These are phyloP conservation scores for Sciaenops ocellatus DNA, from an alignment of 2,797 vertebrate genomes.

Conservation along the genomic window DNA sequence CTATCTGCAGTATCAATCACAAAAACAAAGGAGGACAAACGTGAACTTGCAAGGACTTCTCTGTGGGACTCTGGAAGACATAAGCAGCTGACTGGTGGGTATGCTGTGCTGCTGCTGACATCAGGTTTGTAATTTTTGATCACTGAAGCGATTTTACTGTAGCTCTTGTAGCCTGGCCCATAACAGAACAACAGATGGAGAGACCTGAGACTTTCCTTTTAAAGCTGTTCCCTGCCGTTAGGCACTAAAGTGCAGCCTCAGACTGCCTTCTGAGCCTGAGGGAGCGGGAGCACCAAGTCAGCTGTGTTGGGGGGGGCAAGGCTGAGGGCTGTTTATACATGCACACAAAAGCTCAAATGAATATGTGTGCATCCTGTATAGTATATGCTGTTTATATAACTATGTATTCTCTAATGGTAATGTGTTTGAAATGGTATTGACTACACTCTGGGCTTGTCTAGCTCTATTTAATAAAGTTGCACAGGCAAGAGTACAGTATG, in stretches of 20 bases:
- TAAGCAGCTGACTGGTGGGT: slow-evolving; percentile 48
- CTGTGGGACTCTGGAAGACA: slow-evolving; percentile 34
- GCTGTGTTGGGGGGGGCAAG: neutral
- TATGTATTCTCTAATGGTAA: slow-evolving; percentile 40
- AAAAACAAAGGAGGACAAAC: slow-evolving; percentile 54
- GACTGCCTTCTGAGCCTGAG: slow-evolving; percentile 56
- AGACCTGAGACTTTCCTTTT: slow-evolving; percentile 65
- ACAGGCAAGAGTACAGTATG: slow-evolving; percentile 57
- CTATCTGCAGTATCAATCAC: slow-evolving; percentile 51
- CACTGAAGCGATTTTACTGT: slow-evolving; percentile 63
- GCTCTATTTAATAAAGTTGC: slow-evolving; percentile 61
- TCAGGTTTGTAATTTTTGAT: slow-evolving; percentile 71
- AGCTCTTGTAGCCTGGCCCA: slow-evolving; percentile 46
- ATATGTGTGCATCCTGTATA: slow-evolving; percentile 20
- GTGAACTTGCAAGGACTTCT: slow-evolving; percentile 27
- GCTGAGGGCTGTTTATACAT: slow-evolving; percentile 33
- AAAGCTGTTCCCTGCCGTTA: slow-evolving; percentile 60
- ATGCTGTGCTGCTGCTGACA: slow-evolving; percentile 57
- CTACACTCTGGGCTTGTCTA: slow-evolving; percentile 30
- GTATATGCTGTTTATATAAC: neutral
- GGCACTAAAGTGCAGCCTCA: slow-evolving; percentile 65
- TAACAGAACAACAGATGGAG: slow-evolving; percentile 73
- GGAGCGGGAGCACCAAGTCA: slow-evolving; percentile 33
- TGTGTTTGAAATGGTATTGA: slow-evolving; percentile 45
- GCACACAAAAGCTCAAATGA: slow-evolving; percentile 23